Evolutionary conservation across 2,888 invertebrate genomes (phyloP), one percentile per base, ranked within the genome.

Genomic region (Apamea anceps): DNA sequence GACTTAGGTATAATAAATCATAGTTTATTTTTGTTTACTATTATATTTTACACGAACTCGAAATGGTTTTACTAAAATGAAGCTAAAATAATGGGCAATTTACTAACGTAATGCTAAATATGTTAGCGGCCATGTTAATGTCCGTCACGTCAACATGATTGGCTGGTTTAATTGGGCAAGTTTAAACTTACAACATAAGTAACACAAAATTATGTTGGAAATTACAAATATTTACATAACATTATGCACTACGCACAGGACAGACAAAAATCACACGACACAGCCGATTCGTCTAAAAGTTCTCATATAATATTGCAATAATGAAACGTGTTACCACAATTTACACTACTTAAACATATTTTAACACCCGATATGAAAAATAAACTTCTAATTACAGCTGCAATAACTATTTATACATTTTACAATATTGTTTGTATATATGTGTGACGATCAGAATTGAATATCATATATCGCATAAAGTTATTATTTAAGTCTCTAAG

Each of bases 351-450:
- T 96, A 96, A 93, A 96, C 94, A 95, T 96, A 96, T 95, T 93
- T 96, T 94, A 96, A 97, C 96, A 97, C 96, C 95, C 96, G 96
- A 96, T 97, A 97, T 96, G 96, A 97, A 97, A 97, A 97, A 96
- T 97, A 97, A 97, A 96, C 96, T 94, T 95, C 96, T 97, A 96
- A 96, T 96, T 97, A 96, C 96, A 95, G 96, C 95, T 95, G 97
- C 96, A 96, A 96, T 96, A 97, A 96, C 96, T 97, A 97, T 96
- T 96, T 97, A 96, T 96, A 96, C 96, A 96, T 96, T 96, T 95
- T 96, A 96, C 92, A 95, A 94, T 95, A 94, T 92, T 89, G 94
- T 94, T 92, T 93, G 92, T 93, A 93, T 82, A 82, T 93, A 94
- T 95, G 94, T 85, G 90, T 89, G 89, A 89, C 89, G 87, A 85